Evolutionary conservation across 2,797 vertebrate species (phyloP), one percentile per base, ranked within the genome.

Genomic region (Crypturellus tataupa): DNA sequence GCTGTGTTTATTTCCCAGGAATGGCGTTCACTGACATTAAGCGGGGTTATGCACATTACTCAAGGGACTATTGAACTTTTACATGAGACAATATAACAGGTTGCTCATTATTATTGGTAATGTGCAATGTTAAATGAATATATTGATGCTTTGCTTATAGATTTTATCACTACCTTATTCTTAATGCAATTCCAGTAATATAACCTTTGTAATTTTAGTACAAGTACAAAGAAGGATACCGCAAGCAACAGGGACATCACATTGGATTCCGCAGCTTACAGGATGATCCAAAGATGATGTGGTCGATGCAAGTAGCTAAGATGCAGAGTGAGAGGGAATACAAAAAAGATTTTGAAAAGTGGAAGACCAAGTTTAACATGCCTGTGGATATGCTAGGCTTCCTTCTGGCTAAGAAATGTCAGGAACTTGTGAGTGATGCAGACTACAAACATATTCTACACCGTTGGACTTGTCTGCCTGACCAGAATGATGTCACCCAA

Each of bases 341-440:
- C 95, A 99, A 99, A 96, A 99, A 99, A 84, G 99, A 99, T 92
- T 99, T 99, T 97, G 97, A 99, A 35, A 98, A 99, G 90, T 58
- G 98, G 97, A 99, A 99, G 95, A 98, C 99, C 89, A 99, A 99
- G 96, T 99, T 98, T 56, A 98, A 98, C 92, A 86, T 98, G 46
- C 99, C 99, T 0, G 99, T 99, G 85, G 99, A 99, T 95, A 99
- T 99, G 99, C 0, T 99, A 88, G 99, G 98, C 15, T 84, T 99
- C 79, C 97, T 98, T 7, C 96, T 99, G 15, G 99, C 99, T 82
- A 97, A 94, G 95, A 97, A 99, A 9, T 98, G 98, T 37, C 99
- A 99, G 96, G 97, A 97, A 1, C 51, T 99, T 88, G 98, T 99
- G 93, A 99, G 98, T 13, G 98, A 99, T 3, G 12, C 97, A 17